A percentile compares a stretch with the other conserved stretches of the same genome.
phyloP scores from a whole-genome alignment of 2,888 invertebrate species.

The Ophion ellenae region DNA sequence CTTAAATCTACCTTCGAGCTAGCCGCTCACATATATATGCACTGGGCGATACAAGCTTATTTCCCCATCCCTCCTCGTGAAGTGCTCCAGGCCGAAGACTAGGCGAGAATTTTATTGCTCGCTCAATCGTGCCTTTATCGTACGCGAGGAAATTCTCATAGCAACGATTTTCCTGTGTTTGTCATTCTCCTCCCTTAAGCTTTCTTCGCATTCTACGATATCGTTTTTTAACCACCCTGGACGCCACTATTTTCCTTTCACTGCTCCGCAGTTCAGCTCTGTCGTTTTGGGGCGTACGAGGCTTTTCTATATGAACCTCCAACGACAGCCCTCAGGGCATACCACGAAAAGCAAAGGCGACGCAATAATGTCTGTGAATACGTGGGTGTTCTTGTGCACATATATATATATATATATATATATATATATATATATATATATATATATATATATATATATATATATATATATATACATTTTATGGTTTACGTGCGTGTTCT shows the following conservation, averaged over 20 bases:
- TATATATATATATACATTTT: too few species aligned
- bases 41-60: constrained; percentile 34
- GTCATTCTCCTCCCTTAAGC: constrained; percentile 56
- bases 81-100: constrained; percentile 40
- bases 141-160: constrained; percentile 63
- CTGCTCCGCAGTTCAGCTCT: constrained; percentile 35
- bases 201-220: constrained; percentile 38
- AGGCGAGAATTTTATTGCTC: constrained; percentile 72
- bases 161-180: constrained; percentile 66
- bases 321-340: constrained; percentile 53
- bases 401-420: too few species aligned
- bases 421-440: neutral
- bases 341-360: constrained; percentile 1
- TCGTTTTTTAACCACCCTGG: constrained; percentile 21
- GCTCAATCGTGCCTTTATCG: constrained; percentile 70
- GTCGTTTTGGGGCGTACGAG: neutral
- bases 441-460: neutral
- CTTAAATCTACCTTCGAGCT: constrained; percentile 50
- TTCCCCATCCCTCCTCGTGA: constrained; percentile 18
- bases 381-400: neutral
- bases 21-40: constrained; percentile 50
- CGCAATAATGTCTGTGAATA: constrained; percentile 46
- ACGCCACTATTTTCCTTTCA: constrained; percentile 43
- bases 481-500: too few species aligned
- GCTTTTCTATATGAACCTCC: constrained; percentile 40